Base-by-base conservation (phyloP, 2,888 invertebrate genomes). In the Synergus laeviventris region DNA sequence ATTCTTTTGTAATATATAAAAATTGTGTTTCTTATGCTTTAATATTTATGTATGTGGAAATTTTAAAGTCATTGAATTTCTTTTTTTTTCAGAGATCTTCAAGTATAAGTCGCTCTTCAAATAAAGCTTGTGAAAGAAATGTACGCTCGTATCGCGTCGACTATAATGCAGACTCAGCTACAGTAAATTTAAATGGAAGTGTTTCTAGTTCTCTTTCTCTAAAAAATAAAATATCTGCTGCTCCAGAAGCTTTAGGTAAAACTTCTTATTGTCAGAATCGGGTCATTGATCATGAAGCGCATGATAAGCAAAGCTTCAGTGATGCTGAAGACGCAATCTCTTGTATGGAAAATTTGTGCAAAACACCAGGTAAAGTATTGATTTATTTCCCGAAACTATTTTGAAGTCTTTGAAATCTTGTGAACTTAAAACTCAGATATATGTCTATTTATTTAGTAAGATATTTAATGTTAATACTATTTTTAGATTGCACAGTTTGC, bases 241-340 rank as follows among this genome's bases (percentile, higher is more conserved):
- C 81, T 78, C 74, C 84, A 70, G 86, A 86, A 79, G 83, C 84
- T 77, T 81, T 86, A 66, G 89, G 88, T 77, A 88, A 87, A 76
- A 85, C 88, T 74, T 86, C 87, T 64, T 21, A 64, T 64, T 42
- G 7, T 79, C 85, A 61, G 81, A 83, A 86, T 18, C 84, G 86
- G 77, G 85, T 87, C 31, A 81, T 89, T 79, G 88, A 90, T 83
- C 86, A 89, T 86, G 89, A 90, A 82, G 21, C 14, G 18, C 14
- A 42, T 64, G 89, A 88, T 82, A 89, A 89, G 81, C 87, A 87
- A 56, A 89, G 86, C 75, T 88, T 87, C 76, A 90, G 89, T 77
- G 90, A 91, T 87, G 91, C 90, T 75, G 90, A 91, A 79, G 90
- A 90, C 86, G 89, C 90, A 76, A 87, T 90, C 79, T 84, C 87